phyloP scores from a whole-genome alignment of 2,113 vertebrate species.

The Coptodon rendalli region DNA sequence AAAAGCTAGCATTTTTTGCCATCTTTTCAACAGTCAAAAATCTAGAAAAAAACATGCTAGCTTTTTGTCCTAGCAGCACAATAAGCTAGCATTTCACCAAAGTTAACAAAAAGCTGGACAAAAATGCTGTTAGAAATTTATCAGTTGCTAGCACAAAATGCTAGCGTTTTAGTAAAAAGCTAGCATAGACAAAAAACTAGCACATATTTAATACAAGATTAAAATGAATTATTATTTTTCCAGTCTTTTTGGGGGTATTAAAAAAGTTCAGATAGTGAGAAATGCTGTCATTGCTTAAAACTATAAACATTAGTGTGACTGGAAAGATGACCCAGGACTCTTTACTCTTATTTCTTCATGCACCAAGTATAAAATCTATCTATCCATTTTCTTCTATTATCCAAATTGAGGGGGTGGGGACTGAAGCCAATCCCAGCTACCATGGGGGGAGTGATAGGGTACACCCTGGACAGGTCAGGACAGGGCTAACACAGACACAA shows the following conservation, averaged over 20 bases:
- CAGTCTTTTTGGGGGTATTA: background rate
- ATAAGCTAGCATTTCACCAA: background rate
- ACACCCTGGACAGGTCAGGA: background rate
- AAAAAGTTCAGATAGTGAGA: background rate
- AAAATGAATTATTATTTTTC: background rate
- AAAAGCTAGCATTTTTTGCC: background rate
- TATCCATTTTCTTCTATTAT: background rate
- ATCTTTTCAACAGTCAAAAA: fast-evolving
- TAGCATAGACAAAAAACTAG: background rate
- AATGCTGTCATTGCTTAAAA: background rate
- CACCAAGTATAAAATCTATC: background rate
- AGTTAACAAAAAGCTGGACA: background rate
- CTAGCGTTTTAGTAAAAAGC: background rate
- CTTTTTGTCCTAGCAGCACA: background rate
- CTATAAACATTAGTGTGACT: background rate
- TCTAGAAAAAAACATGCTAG: background rate
- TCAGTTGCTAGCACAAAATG: background rate
- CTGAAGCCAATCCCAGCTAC: background rate
- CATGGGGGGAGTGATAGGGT: background rate
- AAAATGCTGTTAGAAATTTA: background rate
- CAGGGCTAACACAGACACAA: background rate
- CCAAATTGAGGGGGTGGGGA: background rate
- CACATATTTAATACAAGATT: background rate
- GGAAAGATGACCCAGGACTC: background rate
- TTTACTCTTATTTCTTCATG: background rate